Evolutionary conservation across 2,888 invertebrate species (phyloP).

Genomic region (Chrysomela aeneicollis): DNA sequence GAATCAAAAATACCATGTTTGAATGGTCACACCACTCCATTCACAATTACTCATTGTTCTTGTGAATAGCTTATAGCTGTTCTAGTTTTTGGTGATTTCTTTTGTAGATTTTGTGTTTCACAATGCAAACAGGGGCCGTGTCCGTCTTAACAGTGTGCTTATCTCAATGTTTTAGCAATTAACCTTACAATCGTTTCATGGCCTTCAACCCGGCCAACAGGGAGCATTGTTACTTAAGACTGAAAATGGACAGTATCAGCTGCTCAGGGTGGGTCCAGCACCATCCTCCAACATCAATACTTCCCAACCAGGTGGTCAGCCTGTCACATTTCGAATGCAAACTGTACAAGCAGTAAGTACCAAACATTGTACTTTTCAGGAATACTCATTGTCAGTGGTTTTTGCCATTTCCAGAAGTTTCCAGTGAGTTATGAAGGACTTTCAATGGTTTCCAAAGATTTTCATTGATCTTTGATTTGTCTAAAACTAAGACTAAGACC

Average conservation of each 20-base stretch:
- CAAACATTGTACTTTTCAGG: not conserved
- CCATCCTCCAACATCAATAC: slow-evolving; percentile 64
- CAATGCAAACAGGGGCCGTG: slow-evolving; percentile 34
- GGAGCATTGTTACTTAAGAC: slow-evolving; percentile 93
- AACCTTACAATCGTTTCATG: slow-evolving; percentile 87
- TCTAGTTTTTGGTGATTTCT: slow-evolving; percentile 23
- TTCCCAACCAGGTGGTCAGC: slow-evolving; percentile 68
- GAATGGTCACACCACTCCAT: too few species aligned
- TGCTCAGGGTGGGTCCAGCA: slow-evolving; percentile 87
- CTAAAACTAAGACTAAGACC: too few species aligned
- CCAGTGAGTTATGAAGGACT: too few species aligned
- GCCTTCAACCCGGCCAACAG: slow-evolving; percentile 87
- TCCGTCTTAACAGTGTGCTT: slow-evolving; percentile 42
- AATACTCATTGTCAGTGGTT: too few species aligned
- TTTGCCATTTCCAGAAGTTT: too few species aligned
- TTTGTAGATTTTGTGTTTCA: slow-evolving; percentile 34
- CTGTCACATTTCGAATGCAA: slow-evolving; percentile 83
- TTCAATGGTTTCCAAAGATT: not conserved
- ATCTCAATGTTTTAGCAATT: slow-evolving; percentile 68
- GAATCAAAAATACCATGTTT: too few species aligned
- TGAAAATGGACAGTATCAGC: slow-evolving; percentile 95
- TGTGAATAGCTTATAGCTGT: slow-evolving; percentile 29
- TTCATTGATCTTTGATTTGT: too few species aligned
- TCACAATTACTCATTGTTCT: slow-evolving; percentile 19
- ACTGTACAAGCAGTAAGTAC: slow-evolving; percentile 85